Evolutionary conservation across 2,797 vertebrate species (phyloP).

Genomic region (Columba guinea): DNA sequence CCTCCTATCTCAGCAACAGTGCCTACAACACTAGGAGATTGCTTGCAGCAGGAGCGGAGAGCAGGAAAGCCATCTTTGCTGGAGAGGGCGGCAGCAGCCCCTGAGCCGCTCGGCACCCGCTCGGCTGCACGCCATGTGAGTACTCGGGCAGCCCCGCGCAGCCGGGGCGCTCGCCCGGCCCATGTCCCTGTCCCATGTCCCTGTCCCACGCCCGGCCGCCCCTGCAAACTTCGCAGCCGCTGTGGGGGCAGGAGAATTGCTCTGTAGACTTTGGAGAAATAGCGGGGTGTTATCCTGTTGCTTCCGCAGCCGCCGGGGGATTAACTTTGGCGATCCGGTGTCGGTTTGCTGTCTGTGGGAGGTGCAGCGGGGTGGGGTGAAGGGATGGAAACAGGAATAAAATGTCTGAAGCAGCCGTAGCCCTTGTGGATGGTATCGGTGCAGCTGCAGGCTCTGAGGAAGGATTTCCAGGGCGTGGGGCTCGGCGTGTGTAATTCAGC

Average conservation of each 20-base stretch:
- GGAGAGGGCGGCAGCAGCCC: neutral
- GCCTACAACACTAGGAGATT: slow-evolving; percentile 13
- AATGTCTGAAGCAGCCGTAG: neutral
- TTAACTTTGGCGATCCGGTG: neutral
- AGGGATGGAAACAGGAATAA: neutral
- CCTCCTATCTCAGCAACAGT: slow-evolving; percentile 44
- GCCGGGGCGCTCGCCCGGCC: neutral
- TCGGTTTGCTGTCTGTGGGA: neutral
- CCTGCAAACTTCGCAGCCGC: neutral
- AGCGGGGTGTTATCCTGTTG: neutral
- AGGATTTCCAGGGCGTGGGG: neutral
- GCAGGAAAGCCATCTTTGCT: slow-evolving; percentile 70
- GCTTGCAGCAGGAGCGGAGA: slow-evolving; percentile 34
- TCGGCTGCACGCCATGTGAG: slow-evolving; percentile 50
- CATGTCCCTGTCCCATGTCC: neutral
- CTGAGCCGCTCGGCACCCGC: neutral
- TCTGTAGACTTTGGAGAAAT: accelerated
- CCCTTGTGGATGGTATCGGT: neutral
- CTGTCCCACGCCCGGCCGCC: neutral
- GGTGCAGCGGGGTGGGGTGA: neutral
- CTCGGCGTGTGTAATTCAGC: neutral
- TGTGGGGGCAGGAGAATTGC: neutral
- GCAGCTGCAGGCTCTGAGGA: neutral
- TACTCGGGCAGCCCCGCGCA: neutral
- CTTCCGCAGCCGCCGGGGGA: neutral